Evolutionary conservation across 2,113 vertebrate genomes (phyloP).

Genomic region (Otocyon megalotis): DNA sequence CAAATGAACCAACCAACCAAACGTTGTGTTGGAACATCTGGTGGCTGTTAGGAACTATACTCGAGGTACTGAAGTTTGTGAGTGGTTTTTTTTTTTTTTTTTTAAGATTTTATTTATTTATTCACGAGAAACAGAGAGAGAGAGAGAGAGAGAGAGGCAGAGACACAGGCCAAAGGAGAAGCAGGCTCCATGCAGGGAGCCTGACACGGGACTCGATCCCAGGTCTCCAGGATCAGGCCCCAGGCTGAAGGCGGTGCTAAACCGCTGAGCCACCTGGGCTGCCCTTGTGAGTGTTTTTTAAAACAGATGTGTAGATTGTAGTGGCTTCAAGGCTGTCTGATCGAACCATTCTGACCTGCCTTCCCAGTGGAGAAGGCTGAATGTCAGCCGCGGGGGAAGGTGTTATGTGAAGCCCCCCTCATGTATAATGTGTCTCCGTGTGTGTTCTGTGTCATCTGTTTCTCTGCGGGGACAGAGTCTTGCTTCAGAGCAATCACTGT

Average conservation of each 20-base stretch:
- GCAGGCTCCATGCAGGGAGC: too few relatives aligned
- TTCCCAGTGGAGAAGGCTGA: neutral
- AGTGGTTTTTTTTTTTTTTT: neutral
- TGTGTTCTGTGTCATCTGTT: rapidly evolving
- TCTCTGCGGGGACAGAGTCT: neutral
- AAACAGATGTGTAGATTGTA: neutral
- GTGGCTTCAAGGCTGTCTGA: neutral
- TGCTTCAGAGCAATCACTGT: neutral
- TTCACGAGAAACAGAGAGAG: too few relatives aligned
- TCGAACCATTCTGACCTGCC: rapidly evolving
- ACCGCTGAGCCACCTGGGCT: too few relatives aligned
- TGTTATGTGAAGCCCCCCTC: rapidly evolving
- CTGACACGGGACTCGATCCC: too few relatives aligned
- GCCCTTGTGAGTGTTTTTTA: neutral
- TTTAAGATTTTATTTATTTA: too few relatives aligned
- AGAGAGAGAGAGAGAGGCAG: too few relatives aligned
- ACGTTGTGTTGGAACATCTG: neutral
- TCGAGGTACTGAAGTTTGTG: neutral
- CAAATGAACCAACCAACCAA: rapidly evolving
- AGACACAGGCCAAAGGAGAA: too few relatives aligned
- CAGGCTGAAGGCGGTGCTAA: too few relatives aligned
- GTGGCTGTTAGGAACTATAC: neutral
- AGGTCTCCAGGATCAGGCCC: too few relatives aligned
- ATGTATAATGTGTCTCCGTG: rapidly evolving
- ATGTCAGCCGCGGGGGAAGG: neutral